A percentile compares a stretch with the other conserved stretches of the same genome.
phyloP scores from a whole-genome alignment of 2,797 vertebrate genomes.

The Tympanoctomys barrerae region DNA sequence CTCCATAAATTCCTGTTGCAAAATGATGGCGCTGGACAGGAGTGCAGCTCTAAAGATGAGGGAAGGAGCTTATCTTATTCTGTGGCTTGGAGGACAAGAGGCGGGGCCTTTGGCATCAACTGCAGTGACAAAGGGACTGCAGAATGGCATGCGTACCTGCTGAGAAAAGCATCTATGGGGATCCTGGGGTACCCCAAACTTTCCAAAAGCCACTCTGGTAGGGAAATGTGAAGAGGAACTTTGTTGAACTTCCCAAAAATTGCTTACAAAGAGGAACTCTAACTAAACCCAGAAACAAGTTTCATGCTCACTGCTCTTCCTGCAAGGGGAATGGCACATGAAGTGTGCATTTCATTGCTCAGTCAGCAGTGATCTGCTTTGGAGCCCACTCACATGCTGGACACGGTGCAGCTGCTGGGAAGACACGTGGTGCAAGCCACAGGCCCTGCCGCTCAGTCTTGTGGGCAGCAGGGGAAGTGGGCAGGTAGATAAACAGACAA shows the following conservation, averaged over 20 bases:
- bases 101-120: not conserved
- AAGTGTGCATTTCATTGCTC: not conserved
- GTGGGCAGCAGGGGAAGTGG: not conserved
- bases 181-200: constrained; percentile 40
- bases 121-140: not conserved
- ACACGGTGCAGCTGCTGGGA: not conserved
- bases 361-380: not conserved
- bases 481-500: constrained; percentile 38
- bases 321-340: not conserved
- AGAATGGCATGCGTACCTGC: not conserved
- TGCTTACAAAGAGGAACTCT: constrained; percentile 82
- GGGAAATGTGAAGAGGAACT: constrained; percentile 77
- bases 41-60: not conserved
- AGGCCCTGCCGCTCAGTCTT: not conserved
- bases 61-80: not conserved
- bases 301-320: constrained; percentile 52
- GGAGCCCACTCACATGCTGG: not conserved
- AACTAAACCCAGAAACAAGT: constrained; percentile 76
- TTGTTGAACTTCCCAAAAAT: constrained; percentile 84
- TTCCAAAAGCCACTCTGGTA: constrained; percentile 67
- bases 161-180: constrained; percentile 26
- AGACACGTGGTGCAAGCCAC: not conserved
- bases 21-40: not conserved
- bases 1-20: not conserved
- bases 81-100: not conserved